Conservation (phyloP, 2,888 invertebrate species). For the Sclerodermus sp. region DNA sequence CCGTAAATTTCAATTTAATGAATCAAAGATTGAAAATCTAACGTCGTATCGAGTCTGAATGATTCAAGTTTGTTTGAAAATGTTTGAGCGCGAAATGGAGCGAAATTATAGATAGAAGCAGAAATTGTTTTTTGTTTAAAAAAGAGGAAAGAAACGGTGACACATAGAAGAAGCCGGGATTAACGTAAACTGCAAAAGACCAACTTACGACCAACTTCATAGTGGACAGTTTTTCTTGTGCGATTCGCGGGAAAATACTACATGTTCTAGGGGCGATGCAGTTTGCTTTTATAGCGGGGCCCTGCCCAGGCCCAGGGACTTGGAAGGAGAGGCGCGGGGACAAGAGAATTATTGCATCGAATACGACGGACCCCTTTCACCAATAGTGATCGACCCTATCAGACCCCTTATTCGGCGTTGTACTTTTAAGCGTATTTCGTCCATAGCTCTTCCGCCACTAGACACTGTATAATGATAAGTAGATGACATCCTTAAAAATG, state of each 20-base stretch:
- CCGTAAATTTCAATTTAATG: too few relatives aligned
- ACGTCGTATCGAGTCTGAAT: too few relatives aligned
- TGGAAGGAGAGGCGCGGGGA: conserved; percentile 48
- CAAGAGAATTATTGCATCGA: conserved; percentile 34
- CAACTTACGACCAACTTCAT: conserved; percentile 56
- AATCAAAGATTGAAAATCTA: too few relatives aligned
- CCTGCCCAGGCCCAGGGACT: conserved; percentile 47
- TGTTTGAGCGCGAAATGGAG: too few relatives aligned
- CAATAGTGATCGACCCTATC: conserved; percentile 41
- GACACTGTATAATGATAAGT: too few relatives aligned
- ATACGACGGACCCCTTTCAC: conserved; percentile 52
- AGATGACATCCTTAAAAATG: too few relatives aligned
- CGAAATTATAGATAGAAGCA: too few relatives aligned
- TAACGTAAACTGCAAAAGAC: neutral
- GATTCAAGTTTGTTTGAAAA: too few relatives aligned
- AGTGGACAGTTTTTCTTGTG: conserved; percentile 50
- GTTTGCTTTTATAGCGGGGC: conserved; percentile 56
- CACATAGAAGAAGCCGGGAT: too few relatives aligned
- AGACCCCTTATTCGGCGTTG: conserved; percentile 33
- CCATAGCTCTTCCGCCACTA: too few relatives aligned
- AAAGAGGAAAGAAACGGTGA: too few relatives aligned
- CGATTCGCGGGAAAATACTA: conserved; percentile 51
- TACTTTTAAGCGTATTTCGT: neutral
- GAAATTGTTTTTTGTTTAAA: too few relatives aligned
- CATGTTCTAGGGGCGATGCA: conserved; percentile 47